phyloP scores from a whole-genome alignment of 1,140 invertebrate species.

The Hestina assimilis region DNA sequence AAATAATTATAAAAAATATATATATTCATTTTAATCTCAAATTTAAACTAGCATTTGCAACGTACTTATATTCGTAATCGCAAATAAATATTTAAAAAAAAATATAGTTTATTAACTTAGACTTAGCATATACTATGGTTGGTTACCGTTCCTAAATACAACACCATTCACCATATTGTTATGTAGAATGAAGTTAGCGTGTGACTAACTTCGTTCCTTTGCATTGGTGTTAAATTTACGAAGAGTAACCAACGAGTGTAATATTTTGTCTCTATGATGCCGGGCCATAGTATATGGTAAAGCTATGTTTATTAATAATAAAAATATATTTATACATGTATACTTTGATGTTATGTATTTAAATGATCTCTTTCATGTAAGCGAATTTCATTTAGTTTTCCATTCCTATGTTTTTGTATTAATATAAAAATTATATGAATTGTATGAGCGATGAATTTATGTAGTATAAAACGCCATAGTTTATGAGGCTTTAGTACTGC shows the following conservation, averaged over 20 bases:
- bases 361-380: constrained; percentile 15
- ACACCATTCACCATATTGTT: too few species aligned
- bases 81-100: not conserved
- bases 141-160: too few species aligned
- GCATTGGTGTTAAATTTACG: too few species aligned
- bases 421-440: not conserved
- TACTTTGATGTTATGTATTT: constrained; percentile 5
- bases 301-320: not conserved
- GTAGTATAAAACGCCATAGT: not conserved
- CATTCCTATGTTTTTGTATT: not conserved
- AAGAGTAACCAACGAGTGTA: too few species aligned
- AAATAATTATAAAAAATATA: not conserved
- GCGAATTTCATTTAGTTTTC: not conserved
- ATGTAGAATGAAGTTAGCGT: too few species aligned
- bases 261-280: too few species aligned
- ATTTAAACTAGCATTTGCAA: not conserved
- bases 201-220: too few species aligned
- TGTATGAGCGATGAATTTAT: not conserved
- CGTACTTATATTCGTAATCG: not conserved
- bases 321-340: not conserved
- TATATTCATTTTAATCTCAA: not conserved
- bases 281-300: too few species aligned
- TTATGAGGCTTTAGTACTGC: not conserved
- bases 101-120: not conserved
- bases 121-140: too few species aligned